A percentile compares a stretch with the other conserved stretches of the same genome.
phyloP scores from a whole-genome alignment of 2,797 vertebrate genomes.

The Bovichtus variegatus region DNA sequence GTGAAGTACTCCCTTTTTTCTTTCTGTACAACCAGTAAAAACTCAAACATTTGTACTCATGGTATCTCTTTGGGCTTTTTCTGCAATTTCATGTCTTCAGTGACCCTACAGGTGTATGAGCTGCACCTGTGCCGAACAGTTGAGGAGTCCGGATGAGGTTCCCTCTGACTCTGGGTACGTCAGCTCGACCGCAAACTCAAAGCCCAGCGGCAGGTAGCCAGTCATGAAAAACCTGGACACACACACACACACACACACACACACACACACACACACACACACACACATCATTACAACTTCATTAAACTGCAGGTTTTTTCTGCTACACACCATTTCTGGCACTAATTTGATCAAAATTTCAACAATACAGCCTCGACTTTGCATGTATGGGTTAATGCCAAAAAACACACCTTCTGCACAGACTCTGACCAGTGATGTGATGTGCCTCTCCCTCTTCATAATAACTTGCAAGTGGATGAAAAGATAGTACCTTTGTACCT shows the following conservation, averaged over 20 bases:
- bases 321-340: not conserved
- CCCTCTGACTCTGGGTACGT: constrained; percentile 97
- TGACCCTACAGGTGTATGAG: not conserved
- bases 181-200: constrained; percentile 96
- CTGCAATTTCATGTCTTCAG: not conserved
- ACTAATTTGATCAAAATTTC: not conserved
- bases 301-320: not conserved
- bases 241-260: not conserved
- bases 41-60: not conserved
- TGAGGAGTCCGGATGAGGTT: constrained; percentile 96
- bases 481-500: constrained; percentile 10
- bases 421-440: not conserved
- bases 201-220: constrained; percentile 95
- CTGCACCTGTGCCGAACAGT: constrained; percentile 94
- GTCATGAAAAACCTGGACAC: constrained; percentile 96
- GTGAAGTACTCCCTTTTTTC: not conserved
- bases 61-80: not conserved
- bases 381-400: not conserved
- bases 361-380: not conserved
- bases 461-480: not conserved
- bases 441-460: not conserved
- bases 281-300: not conserved
- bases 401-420: not conserved
- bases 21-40: not conserved
- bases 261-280: not conserved